phyloP scores from a whole-genome alignment of 2,113 vertebrate species.

The Oreochromis aureus region DNA sequence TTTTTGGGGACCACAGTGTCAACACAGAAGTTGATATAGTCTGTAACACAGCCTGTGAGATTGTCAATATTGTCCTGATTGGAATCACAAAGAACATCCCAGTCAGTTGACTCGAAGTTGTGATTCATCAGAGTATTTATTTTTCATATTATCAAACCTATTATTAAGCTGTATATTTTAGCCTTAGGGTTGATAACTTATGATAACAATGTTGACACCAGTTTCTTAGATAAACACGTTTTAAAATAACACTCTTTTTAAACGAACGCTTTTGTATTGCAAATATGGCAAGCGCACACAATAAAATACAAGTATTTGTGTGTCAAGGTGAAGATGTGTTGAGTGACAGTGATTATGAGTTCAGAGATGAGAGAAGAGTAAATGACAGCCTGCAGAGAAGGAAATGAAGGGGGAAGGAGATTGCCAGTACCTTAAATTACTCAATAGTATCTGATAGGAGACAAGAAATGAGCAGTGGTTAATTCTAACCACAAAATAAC shows the following conservation, averaged over 20 bases:
- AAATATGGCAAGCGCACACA: neutral
- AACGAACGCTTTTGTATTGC: neutral
- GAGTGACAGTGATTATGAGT: constrained; percentile 31
- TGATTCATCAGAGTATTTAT: neutral
- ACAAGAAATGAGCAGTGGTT: neutral
- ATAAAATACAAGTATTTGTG: neutral
- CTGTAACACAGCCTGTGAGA: no score
- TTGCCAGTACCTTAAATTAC: constrained; percentile 5
- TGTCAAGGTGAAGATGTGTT: neutral
- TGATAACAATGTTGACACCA: neutral
- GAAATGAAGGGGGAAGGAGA: constrained; percentile 19
- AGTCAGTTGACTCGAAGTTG: no score
- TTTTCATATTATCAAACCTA: neutral
- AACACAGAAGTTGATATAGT: no score
- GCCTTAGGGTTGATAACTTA: neutral
- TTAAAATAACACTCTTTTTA: neutral
- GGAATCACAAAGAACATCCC: no score
- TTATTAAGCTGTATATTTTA: neutral
- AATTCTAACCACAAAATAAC: neutral
- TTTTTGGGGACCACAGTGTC: no score
- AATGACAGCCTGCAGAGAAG: constrained; percentile 25
- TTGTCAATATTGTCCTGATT: no score
- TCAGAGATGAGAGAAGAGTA: constrained; percentile 13
- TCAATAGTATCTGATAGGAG: neutral
- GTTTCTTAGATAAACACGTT: neutral